phyloP scores from a whole-genome alignment of 2,797 vertebrate species.

The Alfaro cultratus region DNA sequence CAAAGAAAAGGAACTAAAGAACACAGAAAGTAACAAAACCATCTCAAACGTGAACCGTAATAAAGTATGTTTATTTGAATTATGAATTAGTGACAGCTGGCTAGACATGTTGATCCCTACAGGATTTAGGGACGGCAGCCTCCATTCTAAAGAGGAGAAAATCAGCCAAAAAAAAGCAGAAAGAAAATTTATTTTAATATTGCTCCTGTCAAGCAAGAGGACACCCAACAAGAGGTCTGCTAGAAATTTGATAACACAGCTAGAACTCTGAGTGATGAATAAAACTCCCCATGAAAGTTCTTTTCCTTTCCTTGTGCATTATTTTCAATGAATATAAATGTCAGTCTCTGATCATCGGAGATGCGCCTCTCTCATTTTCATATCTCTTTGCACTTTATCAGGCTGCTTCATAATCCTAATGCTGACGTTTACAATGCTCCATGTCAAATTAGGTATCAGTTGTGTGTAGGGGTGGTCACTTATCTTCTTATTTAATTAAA shows the following conservation, averaged over 20 bases:
- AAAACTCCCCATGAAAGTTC: slow-evolving; percentile 21
- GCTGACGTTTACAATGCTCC: slow-evolving; percentile 66
- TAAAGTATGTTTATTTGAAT: slow-evolving; percentile 47
- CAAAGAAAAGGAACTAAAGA: too few relatives aligned
- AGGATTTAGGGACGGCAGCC: slow-evolving; percentile 76
- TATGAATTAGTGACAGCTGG: slow-evolving; percentile 42
- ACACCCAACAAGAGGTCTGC: slow-evolving; percentile 84
- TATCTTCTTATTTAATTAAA: slow-evolving; percentile 64
- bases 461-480: slow-evolving; percentile 51
- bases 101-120: slow-evolving; percentile 67
- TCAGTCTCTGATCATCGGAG: slow-evolving; percentile 80
- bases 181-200: slow-evolving; percentile 64
- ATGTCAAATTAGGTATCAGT: slow-evolving; percentile 59
- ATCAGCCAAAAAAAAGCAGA: not conserved
- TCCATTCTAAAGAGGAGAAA: slow-evolving; percentile 64
- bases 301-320: slow-evolving; percentile 55
- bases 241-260: slow-evolving; percentile 85
- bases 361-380: slow-evolving; percentile 64
- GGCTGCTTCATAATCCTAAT: slow-evolving; percentile 49
- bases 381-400: slow-evolving; percentile 12
- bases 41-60: slow-evolving; percentile 20
- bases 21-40: too few relatives aligned
- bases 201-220: slow-evolving; percentile 74
- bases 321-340: slow-evolving; percentile 81
- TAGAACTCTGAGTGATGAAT: slow-evolving; percentile 86